Conservation (phyloP, 2,797 vertebrate genomes). For the Mastacembelus armatus region DNA sequence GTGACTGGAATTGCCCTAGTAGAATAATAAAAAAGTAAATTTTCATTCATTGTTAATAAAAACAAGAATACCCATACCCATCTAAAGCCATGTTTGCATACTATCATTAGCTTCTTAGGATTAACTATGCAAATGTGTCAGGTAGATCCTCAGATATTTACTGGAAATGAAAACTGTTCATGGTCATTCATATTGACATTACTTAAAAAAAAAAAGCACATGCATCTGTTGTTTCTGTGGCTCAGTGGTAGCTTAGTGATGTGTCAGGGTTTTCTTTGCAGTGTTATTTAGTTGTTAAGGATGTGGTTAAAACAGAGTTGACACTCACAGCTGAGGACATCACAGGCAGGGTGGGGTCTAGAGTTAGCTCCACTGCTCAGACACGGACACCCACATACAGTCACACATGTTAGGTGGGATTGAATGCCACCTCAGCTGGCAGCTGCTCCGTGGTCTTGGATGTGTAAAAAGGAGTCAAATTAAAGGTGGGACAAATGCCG, state of each 20-base stretch:
- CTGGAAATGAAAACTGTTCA: background rate
- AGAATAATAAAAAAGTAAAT: no score
- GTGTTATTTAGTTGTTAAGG: slow-evolving; percentile 59
- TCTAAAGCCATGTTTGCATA: background rate
- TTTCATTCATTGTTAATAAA: background rate
- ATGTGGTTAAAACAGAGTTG: slow-evolving; percentile 53
- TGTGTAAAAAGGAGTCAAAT: slow-evolving; percentile 38
- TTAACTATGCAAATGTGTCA: background rate
- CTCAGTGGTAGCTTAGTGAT: slow-evolving; percentile 18
- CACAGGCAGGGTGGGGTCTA: slow-evolving; percentile 34
- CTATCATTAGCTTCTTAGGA: background rate
- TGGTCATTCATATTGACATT: background rate
- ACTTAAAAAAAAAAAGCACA: no score
- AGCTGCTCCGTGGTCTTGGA: slow-evolving; percentile 32
- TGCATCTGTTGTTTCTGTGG: slow-evolving; percentile 32
- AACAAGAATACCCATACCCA: background rate
- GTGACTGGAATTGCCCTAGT: no score
- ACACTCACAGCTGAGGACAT: slow-evolving; percentile 26
- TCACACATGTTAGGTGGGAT: slow-evolving; percentile 21
- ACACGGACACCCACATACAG: slow-evolving; percentile 9
- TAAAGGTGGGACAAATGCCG: slow-evolving; percentile 54
- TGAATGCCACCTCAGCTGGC: slow-evolving; percentile 41
- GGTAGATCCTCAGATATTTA: background rate
- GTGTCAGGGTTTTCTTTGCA: slow-evolving; percentile 48
- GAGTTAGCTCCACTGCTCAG: slow-evolving; percentile 1